Percentiles rank a stretch among this genome's conserved stretches.
These are phyloP conservation scores for Drosophila yakuba DNA, from an alignment of 1,140 invertebrate genomes.

Conservation along the genomic window DNA sequence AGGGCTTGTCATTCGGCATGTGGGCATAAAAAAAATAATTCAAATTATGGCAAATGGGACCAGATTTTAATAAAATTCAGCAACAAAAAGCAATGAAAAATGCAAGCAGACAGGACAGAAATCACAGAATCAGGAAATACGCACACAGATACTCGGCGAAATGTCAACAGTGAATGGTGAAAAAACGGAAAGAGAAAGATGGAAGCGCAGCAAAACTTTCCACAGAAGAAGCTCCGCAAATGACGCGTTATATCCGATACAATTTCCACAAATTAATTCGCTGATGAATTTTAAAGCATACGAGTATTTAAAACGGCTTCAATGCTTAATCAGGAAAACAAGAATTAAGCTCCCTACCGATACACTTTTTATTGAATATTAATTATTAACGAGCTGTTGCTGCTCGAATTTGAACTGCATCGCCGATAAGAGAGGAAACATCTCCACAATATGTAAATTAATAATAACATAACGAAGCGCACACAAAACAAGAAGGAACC, in stretches of 20 bases:
- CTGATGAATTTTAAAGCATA: background rate
- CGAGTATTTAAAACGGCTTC: background rate
- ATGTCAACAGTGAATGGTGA: slow-evolving; percentile 71
- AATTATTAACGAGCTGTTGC: slow-evolving; percentile 39
- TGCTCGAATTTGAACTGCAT: slow-evolving; percentile 34
- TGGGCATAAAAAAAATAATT: slow-evolving; percentile 55
- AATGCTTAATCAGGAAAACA: slow-evolving; percentile 13
- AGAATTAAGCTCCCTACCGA: slow-evolving; percentile 5
- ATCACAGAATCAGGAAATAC: slow-evolving; percentile 6
- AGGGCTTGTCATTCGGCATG: slow-evolving; percentile 57
- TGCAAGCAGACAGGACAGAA: slow-evolving; percentile 16
- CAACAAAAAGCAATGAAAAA: slow-evolving; percentile 60
- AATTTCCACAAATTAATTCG: slow-evolving; percentile 12
- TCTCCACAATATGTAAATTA: slow-evolving; percentile 45
- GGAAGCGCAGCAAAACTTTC: slow-evolving; percentile 21
- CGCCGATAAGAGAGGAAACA: slow-evolving; percentile 21
- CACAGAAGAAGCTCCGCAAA: background rate
- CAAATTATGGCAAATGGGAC: slow-evolving; percentile 82
- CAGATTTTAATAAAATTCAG: slow-evolving; percentile 83
- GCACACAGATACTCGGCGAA: slow-evolving; percentile 25
- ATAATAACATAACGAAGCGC: slow-evolving; percentile 42
- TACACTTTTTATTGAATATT: slow-evolving; percentile 28
- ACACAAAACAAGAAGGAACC: slow-evolving; percentile 18
- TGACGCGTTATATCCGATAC: background rate
- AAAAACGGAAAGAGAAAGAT: slow-evolving; percentile 49